Conservation (phyloP, 2,888 invertebrate species). For the Dicranocentrus wangi region DNA sequence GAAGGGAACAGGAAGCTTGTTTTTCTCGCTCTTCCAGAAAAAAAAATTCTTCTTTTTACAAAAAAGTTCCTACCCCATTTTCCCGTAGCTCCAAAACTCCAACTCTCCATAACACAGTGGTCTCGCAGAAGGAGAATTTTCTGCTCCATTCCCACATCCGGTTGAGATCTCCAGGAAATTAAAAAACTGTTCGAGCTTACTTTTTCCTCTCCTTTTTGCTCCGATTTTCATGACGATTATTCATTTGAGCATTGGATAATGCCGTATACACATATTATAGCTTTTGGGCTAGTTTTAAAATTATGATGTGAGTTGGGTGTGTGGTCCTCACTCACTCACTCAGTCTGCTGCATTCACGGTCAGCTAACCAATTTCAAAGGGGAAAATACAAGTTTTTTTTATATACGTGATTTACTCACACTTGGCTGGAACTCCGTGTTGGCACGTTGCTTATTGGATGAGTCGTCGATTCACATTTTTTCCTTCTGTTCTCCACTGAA, state of each 20-base stretch:
- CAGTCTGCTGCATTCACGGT: conserved; percentile 24
- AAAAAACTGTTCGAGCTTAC: conserved; percentile 52
- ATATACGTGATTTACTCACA: conserved; percentile 57
- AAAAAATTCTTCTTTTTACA: too few relatives aligned
- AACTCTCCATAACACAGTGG: too few relatives aligned
- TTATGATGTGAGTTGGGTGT: neutral
- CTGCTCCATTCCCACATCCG: conserved; percentile 60
- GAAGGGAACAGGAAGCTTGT: too few relatives aligned
- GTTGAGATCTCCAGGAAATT: conserved; percentile 52
- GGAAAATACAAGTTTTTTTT: conserved; percentile 3
- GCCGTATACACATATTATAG: neutral
- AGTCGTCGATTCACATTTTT: too few relatives aligned
- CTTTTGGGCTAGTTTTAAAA: neutral
- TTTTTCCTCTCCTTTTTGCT: conserved; percentile 17
- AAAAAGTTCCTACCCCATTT: too few relatives aligned
- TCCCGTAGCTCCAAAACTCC: too few relatives aligned
- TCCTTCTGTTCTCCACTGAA: neutral
- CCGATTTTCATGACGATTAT: conserved; percentile 34
- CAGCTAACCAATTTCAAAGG: conserved; percentile 36
- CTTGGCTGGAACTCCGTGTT: conserved; percentile 24
- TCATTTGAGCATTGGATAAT: conserved; percentile 27
- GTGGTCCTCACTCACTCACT: conserved; percentile 16
- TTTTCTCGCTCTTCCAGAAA: too few relatives aligned
- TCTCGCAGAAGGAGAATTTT: conserved; percentile 31
- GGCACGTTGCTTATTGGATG: too few relatives aligned